phyloP scores from a whole-genome alignment of 2,888 invertebrate species.

The Sphecodes monilicornis region DNA sequence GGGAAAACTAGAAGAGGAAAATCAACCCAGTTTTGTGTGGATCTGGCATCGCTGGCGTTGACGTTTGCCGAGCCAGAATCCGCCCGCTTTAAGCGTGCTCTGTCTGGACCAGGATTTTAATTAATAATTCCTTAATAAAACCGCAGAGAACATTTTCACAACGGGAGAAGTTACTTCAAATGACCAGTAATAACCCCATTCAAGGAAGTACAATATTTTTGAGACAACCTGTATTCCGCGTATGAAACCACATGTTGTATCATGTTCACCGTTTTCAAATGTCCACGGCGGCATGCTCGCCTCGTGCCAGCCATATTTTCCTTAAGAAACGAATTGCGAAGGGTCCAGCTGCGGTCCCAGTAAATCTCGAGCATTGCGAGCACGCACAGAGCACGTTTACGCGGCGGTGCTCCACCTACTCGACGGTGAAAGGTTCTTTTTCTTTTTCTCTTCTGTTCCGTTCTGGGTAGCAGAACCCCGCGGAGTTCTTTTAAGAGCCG shows the following conservation, averaged over 20 bases:
- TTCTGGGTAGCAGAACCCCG: neutral
- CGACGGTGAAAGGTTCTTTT: neutral
- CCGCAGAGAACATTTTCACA: no score
- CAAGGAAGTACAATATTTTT: no score
- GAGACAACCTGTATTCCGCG: no score
- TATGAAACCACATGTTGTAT: neutral
- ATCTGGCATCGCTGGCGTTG: no score
- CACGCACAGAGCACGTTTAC: conserved; percentile 31
- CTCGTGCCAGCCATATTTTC: conserved; percentile 37
- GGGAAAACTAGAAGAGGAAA: no score
- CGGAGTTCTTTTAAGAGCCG: neutral
- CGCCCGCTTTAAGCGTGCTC: no score
- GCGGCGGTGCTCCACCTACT: neutral
- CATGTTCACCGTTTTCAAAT: neutral
- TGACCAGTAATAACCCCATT: no score
- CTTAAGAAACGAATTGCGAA: conserved; percentile 21
- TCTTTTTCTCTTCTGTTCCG: neutral
- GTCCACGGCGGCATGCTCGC: conserved; percentile 14
- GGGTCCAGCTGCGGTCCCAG: conserved; percentile 34
- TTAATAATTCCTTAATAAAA: no score
- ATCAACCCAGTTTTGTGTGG: no score
- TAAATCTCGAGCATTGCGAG: conserved; percentile 26
- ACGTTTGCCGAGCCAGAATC: no score
- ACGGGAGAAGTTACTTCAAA: no score
- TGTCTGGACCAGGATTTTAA: no score